Evolutionary conservation across 2,797 vertebrate species (phyloP).

Genomic region (Emydoidea blandingii): DNA sequence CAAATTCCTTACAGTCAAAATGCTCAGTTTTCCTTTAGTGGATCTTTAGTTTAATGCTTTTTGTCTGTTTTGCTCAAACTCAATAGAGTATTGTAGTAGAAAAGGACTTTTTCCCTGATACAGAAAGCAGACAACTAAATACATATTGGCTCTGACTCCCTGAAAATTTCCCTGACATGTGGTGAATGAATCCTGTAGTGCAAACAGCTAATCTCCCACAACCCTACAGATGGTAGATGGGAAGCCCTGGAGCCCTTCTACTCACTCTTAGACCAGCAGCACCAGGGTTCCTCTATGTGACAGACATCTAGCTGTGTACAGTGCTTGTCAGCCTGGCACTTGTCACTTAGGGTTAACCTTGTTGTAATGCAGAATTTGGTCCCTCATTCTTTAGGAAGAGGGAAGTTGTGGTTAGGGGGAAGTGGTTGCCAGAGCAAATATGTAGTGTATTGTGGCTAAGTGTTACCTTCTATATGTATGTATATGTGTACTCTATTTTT

Average conservation of each 20-base stretch:
- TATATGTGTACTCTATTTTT: background rate
- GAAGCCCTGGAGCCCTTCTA: background rate
- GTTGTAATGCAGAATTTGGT: background rate
- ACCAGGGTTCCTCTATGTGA: accelerated
- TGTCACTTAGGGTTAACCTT: background rate
- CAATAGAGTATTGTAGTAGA: background rate
- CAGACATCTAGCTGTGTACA: background rate
- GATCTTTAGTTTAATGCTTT: background rate
- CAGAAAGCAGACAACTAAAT: accelerated
- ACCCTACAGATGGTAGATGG: accelerated
- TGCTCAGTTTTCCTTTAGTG: background rate
- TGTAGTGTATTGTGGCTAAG: background rate
- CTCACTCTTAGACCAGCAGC: background rate
- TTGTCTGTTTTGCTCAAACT: background rate
- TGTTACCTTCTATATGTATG: background rate
- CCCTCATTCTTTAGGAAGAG: accelerated
- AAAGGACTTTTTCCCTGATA: background rate
- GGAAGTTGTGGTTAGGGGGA: background rate
- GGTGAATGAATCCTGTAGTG: background rate
- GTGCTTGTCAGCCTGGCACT: background rate
- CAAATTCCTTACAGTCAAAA: background rate
- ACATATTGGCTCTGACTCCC: background rate
- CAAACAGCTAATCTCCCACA: accelerated
- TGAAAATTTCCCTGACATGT: accelerated
- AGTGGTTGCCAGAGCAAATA: background rate